phyloP scores from a whole-genome alignment of 1,140 invertebrate species.

The Radopholus similis region DNA sequence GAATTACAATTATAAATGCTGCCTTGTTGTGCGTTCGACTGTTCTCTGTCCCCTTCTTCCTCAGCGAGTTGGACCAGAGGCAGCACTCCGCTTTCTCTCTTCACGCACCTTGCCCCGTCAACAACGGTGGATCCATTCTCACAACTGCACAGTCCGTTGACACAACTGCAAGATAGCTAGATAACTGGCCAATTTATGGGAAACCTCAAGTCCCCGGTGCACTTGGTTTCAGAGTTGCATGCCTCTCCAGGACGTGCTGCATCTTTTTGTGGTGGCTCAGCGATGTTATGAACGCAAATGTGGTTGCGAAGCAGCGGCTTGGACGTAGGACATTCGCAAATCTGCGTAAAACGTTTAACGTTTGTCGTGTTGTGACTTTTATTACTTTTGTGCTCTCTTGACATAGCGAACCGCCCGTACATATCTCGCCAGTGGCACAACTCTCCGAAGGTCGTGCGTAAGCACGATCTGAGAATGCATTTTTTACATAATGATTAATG shows the following conservation, averaged over 20 bases:
- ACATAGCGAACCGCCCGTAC: constrained; percentile 50
- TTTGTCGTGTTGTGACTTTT: neutral
- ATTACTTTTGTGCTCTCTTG: constrained; percentile 8
- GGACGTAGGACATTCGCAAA: constrained; percentile 46
- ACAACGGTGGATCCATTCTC: constrained; percentile 23
- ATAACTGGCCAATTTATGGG: neutral
- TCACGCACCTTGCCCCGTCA: neutral
- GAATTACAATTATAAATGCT: neutral
- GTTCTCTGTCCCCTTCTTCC: neutral
- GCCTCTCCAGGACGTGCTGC: constrained; percentile 38
- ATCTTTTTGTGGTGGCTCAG: constrained; percentile 24
- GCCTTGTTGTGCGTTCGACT: neutral
- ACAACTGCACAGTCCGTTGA: constrained; percentile 44
- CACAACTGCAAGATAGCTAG: constrained; percentile 33
- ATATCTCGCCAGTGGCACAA: constrained; percentile 45
- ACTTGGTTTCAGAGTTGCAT: constrained; percentile 41
- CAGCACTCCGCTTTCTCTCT: neutral
- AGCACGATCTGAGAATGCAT: constrained; percentile 26
- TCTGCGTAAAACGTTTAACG: constrained; percentile 29
- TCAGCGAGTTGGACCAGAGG: neutral
- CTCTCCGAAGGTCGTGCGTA: constrained; percentile 49
- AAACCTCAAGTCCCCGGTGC: constrained; percentile 34
- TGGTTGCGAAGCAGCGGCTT: constrained; percentile 48
- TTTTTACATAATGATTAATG: too few species aligned
- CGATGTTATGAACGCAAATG: constrained; percentile 41